phyloP scores from a whole-genome alignment of 2,888 invertebrate species.

The Eugnorisma glareosa region DNA sequence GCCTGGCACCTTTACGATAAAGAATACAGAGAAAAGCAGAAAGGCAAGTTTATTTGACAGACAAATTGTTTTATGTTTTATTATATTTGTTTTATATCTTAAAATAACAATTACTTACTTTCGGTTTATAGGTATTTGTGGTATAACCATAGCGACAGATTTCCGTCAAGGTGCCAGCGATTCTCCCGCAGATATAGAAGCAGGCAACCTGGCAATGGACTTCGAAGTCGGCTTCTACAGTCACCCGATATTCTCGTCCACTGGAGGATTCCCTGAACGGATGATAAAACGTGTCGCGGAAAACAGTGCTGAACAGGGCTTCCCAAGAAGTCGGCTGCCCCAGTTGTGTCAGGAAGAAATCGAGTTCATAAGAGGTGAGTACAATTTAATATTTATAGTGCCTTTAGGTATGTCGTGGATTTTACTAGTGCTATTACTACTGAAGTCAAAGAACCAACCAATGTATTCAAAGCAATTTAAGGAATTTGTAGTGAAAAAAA shows the following conservation, averaged over 20 bases:
- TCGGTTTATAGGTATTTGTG: conserved; percentile 73
- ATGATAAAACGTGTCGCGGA: conserved; percentile 82
- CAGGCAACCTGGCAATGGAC: conserved; percentile 76
- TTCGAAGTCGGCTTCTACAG: conserved; percentile 83
- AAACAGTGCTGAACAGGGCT: conserved; percentile 87
- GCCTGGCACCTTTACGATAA: conserved; percentile 86
- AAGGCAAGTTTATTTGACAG: conserved; percentile 64
- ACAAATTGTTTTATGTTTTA: background rate
- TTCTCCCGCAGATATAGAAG: conserved; percentile 76
- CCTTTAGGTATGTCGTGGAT: background rate
- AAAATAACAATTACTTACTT: background rate
- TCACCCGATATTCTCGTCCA: conserved; percentile 85
- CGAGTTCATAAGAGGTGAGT: conserved; percentile 75
- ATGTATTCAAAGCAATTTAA: background rate
- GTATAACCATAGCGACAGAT: conserved; percentile 83
- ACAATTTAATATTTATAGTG: background rate
- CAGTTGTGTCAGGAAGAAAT: conserved; percentile 84
- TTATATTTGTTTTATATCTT: background rate
- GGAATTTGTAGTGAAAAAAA: background rate
- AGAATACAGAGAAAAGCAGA: conserved; percentile 78
- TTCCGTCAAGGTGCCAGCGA: conserved; percentile 76
- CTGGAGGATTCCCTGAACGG: conserved; percentile 88
- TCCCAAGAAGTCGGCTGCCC: conserved; percentile 84
- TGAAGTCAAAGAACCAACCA: background rate
- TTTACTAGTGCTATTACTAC: background rate